phyloP scores from a whole-genome alignment of 2,797 vertebrate genomes.

The Acanthis flammea region DNA sequence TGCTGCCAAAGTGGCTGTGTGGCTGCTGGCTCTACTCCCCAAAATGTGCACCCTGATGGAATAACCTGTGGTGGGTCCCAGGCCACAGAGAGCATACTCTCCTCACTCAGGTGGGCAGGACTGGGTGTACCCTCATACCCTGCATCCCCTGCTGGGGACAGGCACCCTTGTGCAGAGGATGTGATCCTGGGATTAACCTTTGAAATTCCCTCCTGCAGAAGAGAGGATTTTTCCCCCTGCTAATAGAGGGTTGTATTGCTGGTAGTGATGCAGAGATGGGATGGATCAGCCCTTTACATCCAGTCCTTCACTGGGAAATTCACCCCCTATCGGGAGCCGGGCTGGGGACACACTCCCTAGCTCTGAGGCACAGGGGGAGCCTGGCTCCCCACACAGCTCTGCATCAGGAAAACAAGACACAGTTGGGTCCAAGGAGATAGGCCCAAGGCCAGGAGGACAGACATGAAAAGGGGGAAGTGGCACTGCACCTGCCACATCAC shows the following conservation, averaged over 20 bases:
- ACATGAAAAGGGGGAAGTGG: not conserved
- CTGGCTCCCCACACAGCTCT: rapidly evolving
- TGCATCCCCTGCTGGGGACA: not conserved
- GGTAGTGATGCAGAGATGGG: not conserved
- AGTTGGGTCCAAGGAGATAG: rapidly evolving
- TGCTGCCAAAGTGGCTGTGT: not conserved
- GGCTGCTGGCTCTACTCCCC: rapidly evolving
- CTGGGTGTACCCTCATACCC: not conserved
- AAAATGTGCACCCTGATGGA: rapidly evolving
- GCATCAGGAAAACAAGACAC: not conserved
- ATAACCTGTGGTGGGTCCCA: not conserved
- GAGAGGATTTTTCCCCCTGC: not conserved
- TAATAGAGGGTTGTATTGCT: not conserved
- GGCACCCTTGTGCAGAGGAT: not conserved
- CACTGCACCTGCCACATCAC: rapidly evolving
- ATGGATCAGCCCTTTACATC: not conserved
- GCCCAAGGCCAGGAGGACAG: not conserved
- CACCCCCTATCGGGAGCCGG: rapidly evolving
- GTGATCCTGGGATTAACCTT: not conserved
- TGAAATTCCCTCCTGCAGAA: not conserved
- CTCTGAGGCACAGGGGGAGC: not conserved
- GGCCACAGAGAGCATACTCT: not conserved
- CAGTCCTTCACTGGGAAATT: not conserved
- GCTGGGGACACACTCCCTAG: rapidly evolving
- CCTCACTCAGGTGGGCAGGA: not conserved